Conservation (phyloP, 64 coral and sea anemone genomes). For the Porites lutea region DNA sequence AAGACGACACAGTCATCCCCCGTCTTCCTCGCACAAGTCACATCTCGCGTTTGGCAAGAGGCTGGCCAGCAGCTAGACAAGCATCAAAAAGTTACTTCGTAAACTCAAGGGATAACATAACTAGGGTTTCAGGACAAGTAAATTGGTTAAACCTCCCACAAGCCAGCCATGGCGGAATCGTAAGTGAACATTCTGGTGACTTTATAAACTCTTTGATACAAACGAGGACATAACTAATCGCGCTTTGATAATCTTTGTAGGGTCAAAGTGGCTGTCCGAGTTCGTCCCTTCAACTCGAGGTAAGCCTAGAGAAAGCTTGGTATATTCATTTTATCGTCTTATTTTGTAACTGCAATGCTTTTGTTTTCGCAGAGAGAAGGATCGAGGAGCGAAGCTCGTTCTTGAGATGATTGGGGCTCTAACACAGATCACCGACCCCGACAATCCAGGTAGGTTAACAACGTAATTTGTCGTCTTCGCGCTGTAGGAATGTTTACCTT, state of each 20-base stretch:
- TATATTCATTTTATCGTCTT: not conserved
- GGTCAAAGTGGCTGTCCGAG: conserved; percentile 97
- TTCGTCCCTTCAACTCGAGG: conserved; percentile 98
- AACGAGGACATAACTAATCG: conserved; percentile 21
- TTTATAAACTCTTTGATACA: not conserved
- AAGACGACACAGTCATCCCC: not conserved
- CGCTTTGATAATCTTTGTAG: conserved; percentile 55
- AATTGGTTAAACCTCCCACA: not conserved
- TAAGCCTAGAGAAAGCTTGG: conserved; percentile 4
- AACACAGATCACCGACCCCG: conserved; percentile 91
- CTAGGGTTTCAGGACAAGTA: not conserved
- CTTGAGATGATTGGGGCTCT: conserved; percentile 92
- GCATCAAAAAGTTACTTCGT: not conserved
- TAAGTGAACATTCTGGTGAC: not conserved
- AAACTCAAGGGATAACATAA: not conserved
- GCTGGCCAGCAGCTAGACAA: not conserved
- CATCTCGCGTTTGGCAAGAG: not conserved
- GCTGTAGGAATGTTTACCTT: conserved; percentile 91
- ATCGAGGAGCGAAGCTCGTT: conserved; percentile 83
- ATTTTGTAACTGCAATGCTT: conserved; percentile 7
- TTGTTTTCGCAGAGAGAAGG: conserved; percentile 77
- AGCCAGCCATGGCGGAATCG: conserved; percentile 42
- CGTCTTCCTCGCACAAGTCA: not conserved
- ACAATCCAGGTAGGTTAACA: conserved; percentile 68
- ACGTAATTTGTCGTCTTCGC: conserved; percentile 10